phyloP scores from a whole-genome alignment of 2,113 vertebrate species.

The Anseranas semipalmata region DNA sequence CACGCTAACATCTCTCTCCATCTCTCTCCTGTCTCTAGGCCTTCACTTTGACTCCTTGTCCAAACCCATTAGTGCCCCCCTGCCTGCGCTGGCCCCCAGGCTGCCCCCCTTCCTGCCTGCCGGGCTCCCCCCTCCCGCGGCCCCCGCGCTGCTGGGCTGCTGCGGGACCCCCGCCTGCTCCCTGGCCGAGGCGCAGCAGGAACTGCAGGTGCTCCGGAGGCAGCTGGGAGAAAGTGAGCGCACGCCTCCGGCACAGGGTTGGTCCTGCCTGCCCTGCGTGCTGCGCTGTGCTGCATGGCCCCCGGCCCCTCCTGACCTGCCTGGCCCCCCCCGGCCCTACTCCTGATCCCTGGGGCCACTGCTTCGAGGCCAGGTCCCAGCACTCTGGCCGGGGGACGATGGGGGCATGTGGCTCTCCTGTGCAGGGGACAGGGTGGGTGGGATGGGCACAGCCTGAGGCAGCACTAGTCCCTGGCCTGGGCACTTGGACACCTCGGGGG shows the following conservation, averaged over 20 bases:
- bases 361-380: neutral
- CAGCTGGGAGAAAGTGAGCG: conserved; percentile 87
- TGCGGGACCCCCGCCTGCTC: conserved; percentile 77
- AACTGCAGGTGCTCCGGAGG: conserved; percentile 90
- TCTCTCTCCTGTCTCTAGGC: conserved; percentile 77
- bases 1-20: neutral
- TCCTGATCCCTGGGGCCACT: neutral
- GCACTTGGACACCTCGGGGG: neutral
- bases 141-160: conserved; percentile 63
- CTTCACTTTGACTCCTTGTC: conserved; percentile 74
- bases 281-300: neutral
- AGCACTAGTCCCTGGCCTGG: neutral
- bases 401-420: accelerated
- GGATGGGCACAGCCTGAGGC: neutral
- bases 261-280: neutral
- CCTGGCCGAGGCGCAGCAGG: conserved; percentile 89
- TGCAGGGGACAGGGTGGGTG: neutral
- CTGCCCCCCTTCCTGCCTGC: conserved; percentile 63
- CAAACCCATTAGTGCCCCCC: conserved; percentile 57
- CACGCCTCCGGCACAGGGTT: neutral
- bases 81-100: conserved; percentile 43
- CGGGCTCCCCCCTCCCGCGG: conserved; percentile 6
- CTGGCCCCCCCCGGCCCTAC: neutral
- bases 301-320: neutral
- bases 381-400: neutral